Percentiles rank a stretch among this genome's conserved stretches.
Conservation (phyloP, 2,797 vertebrate genomes). For the Chelon auratus region DNA sequence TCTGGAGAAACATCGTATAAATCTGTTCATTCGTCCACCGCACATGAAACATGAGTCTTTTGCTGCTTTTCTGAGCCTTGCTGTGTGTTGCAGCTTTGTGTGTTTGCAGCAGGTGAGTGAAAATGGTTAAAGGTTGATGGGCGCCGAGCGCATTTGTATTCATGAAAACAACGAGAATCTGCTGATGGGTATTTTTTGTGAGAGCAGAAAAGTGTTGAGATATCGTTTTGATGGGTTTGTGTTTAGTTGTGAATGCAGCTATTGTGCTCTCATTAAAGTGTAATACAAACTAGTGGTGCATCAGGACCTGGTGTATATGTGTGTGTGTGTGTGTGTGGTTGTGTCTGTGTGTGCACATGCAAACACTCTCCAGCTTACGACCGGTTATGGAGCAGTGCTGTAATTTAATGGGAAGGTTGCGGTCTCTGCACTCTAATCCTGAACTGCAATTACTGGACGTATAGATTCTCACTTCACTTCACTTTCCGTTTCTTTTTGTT, state of each 20-base stretch:
- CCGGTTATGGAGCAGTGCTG: background rate
- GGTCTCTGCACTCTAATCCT: too few species aligned
- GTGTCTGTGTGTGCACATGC: background rate
- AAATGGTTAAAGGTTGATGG: slow-evolving; percentile 10
- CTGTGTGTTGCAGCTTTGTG: slow-evolving; percentile 5
- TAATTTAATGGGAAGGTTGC: slow-evolving; percentile 13
- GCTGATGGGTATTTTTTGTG: slow-evolving; percentile 23
- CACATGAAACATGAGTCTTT: background rate
- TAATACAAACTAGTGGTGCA: slow-evolving; percentile 26
- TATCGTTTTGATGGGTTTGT: slow-evolving; percentile 12
- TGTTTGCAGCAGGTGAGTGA: background rate
- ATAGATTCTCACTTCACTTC: background rate
- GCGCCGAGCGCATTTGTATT: slow-evolving; percentile 26
- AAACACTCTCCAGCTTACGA: background rate
- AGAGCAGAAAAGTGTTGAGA: slow-evolving; percentile 21
- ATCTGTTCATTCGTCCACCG: slow-evolving; percentile 27
- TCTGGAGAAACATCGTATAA: too few species aligned
- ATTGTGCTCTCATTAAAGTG: slow-evolving; percentile 27
- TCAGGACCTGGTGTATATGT: background rate
- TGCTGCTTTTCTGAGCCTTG: background rate
- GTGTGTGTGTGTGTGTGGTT: background rate
- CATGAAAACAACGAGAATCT: slow-evolving; percentile 30
- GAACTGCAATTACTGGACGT: slow-evolving; percentile 8
- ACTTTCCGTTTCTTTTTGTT: background rate
- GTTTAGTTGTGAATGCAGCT: background rate